Evolutionary conservation across 2,797 vertebrate genomes (phyloP).

Genomic region (Furcifer pardalis): DNA sequence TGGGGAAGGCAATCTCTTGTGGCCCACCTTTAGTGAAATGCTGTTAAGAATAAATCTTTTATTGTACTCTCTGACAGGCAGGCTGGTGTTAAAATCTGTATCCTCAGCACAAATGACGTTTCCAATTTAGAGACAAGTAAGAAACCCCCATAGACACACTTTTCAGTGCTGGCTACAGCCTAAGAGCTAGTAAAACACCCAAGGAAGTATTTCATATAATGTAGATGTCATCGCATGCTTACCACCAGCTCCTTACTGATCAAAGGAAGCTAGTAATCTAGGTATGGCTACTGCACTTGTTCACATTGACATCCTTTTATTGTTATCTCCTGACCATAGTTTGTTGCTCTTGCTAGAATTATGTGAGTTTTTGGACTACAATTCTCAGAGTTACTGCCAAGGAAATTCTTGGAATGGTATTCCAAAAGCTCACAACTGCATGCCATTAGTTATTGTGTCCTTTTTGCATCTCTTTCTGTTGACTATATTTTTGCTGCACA

Average conservation of each 20-base stretch:
- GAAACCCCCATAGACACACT: slow-evolving; percentile 23
- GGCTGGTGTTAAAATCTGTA: slow-evolving; percentile 65
- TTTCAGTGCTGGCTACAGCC: slow-evolving; percentile 46
- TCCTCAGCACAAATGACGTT: slow-evolving; percentile 71
- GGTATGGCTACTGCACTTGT: background rate
- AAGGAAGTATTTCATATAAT: slow-evolving; percentile 48
- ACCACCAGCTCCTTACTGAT: slow-evolving; percentile 48
- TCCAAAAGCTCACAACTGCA: too few relatives aligned
- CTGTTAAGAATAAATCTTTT: slow-evolving; percentile 74
- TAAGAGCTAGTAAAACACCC: slow-evolving; percentile 54
- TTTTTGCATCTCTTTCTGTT: too few relatives aligned
- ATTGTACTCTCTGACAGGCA: slow-evolving; percentile 74
- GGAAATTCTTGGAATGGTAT: too few relatives aligned
- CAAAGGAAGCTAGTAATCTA: slow-evolving; percentile 39
- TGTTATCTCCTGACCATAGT: background rate
- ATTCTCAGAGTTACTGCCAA: too few relatives aligned
- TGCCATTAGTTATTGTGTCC: too few relatives aligned
- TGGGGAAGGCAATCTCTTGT: slow-evolving; percentile 52
- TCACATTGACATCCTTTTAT: background rate
- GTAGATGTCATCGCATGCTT: slow-evolving; percentile 49
- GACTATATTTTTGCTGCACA: too few relatives aligned
- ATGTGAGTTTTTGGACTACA: too few relatives aligned
- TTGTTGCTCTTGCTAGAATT: background rate
- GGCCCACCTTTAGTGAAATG: slow-evolving; percentile 69
- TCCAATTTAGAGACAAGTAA: slow-evolving; percentile 59